Percentiles rank a stretch among this genome's conserved stretches.
phyloP scores from a whole-genome alignment of 1,140 invertebrate species.

The Diuraphis noxia region DNA sequence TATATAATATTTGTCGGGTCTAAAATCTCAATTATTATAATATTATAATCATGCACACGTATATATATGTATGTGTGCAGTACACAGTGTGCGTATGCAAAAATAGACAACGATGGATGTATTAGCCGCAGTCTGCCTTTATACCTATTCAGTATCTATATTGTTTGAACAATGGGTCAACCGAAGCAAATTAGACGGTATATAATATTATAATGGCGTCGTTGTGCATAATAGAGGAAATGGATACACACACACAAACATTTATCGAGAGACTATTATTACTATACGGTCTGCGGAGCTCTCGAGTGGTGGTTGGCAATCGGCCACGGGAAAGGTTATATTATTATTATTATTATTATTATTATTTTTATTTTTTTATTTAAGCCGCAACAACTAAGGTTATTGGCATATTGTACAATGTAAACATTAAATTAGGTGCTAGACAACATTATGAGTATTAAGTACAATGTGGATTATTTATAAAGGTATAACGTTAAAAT shows the following conservation, averaged over 20 bases:
- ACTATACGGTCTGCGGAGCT: neutral
- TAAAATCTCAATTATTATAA: neutral
- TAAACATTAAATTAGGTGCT: too few species aligned
- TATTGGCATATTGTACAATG: too few species aligned
- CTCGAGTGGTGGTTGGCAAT: neutral
- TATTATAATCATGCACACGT: neutral
- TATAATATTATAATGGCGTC: neutral
- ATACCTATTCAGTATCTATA: neutral
- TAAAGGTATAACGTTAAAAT: too few species aligned
- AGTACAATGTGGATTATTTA: too few species aligned
- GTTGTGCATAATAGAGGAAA: neutral
- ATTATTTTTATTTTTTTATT: too few species aligned
- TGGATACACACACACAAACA: neutral
- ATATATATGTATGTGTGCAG: neutral
- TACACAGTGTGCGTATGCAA: neutral
- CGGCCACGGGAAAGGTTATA: neutral
- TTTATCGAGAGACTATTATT: neutral
- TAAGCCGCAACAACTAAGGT: too few species aligned
- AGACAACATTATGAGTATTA: too few species aligned
- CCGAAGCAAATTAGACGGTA: neutral
- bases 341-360: too few species aligned
- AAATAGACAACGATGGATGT: neutral
- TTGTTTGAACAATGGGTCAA: conserved; percentile 7
- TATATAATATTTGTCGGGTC: neutral
- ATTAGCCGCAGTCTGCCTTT: neutral